Conservation (phyloP, 2,888 invertebrate genomes). For the Stenurella melanura region DNA sequence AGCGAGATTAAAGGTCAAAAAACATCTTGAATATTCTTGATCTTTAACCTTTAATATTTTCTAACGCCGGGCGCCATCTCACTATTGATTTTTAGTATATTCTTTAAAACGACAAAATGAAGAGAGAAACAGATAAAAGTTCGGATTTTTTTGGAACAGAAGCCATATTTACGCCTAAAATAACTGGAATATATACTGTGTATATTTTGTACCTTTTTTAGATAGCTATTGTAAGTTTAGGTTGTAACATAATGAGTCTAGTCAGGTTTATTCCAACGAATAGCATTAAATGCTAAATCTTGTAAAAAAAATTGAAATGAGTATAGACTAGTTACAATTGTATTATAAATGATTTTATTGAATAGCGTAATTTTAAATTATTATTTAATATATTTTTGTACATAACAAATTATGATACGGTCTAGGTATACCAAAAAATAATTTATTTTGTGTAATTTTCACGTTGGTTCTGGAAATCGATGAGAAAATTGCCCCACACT, state of each 20-base stretch:
- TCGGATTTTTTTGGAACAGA: too few relatives aligned
- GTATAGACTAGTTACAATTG: slow-evolving; percentile 64
- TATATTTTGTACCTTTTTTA: slow-evolving; percentile 40
- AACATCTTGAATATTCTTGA: too few relatives aligned
- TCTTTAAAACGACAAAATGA: too few relatives aligned
- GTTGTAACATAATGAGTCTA: slow-evolving; percentile 62
- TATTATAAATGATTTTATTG: slow-evolving; percentile 57
- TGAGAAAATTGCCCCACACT: slow-evolving; percentile 42
- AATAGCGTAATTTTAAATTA: slow-evolving; percentile 48
- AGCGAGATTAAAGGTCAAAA: too few relatives aligned
- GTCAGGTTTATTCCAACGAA: slow-evolving; percentile 70
- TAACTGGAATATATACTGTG: too few relatives aligned
- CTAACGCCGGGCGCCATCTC: too few relatives aligned
- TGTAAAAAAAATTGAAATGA: slow-evolving; percentile 56
- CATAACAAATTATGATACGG: slow-evolving; percentile 70
- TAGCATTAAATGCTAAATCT: slow-evolving; percentile 55
- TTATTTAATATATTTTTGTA: slow-evolving; percentile 67
- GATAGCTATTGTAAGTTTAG: slow-evolving; percentile 28
- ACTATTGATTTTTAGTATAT: too few relatives aligned
- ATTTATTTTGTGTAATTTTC: slow-evolving; percentile 56
- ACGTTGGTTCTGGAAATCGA: slow-evolving; percentile 45
- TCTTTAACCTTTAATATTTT: too few relatives aligned
- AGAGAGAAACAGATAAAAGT: too few relatives aligned
- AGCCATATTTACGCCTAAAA: too few relatives aligned
- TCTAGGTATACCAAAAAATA: slow-evolving; percentile 73